Evolutionary conservation across 1,140 invertebrate species (phyloP).

Genomic region (Drosophila bocki): DNA sequence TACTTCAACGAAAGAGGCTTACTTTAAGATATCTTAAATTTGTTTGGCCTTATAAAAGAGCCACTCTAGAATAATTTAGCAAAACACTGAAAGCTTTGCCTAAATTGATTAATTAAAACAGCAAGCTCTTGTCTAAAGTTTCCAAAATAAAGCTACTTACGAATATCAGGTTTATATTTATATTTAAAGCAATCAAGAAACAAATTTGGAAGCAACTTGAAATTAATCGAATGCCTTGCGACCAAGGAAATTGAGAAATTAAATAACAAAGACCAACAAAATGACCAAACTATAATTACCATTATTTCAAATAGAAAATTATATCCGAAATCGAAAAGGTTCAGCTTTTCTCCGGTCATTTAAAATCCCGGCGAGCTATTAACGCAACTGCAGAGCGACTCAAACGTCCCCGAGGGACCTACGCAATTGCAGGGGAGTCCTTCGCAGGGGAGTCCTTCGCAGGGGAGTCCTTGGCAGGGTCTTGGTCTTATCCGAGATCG

Average conservation of each 20-base stretch:
- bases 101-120: background rate
- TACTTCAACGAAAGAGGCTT: background rate
- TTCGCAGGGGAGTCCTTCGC: conserved; percentile 33
- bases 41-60: background rate
- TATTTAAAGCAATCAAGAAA: background rate
- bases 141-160: background rate
- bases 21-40: background rate
- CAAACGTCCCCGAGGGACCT: conserved; percentile 21
- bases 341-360: conserved; percentile 4
- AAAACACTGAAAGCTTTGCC: background rate
- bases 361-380: conserved; percentile 27
- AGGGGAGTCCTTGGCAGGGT: conserved; percentile 7
- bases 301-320: background rate
- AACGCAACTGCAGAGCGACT: conserved; percentile 3
- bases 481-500: conserved; percentile 58
- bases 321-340: background rate
- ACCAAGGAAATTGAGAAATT: background rate
- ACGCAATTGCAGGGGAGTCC: conserved; percentile 34
- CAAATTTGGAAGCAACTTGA: background rate
- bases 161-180: background rate
- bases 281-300: background rate
- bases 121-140: background rate
- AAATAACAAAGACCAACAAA: background rate
- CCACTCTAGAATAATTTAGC: background rate
- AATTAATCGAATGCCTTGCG: background rate